These are phyloP conservation scores for Aleiodes testaceus DNA, from an alignment of 2,888 invertebrate species.

Conservation along the genomic window DNA sequence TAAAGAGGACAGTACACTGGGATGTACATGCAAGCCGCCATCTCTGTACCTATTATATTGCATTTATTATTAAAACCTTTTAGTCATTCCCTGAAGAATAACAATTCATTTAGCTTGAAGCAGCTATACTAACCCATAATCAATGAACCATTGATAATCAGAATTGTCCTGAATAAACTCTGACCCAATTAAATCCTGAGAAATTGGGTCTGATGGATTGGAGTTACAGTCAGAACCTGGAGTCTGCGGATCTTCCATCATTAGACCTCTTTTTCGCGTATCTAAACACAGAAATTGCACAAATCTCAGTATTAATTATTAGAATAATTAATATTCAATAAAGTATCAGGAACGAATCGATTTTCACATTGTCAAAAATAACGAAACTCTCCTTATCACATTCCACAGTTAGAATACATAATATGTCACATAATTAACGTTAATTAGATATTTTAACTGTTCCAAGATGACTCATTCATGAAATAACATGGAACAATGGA, in stretches of 20 bases:
- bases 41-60: constrained; percentile 81
- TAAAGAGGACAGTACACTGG: constrained; percentile 86
- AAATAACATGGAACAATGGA: neutral
- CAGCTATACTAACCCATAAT: constrained; percentile 81
- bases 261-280: constrained; percentile 62
- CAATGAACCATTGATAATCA: constrained; percentile 93
- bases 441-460: too few species aligned
- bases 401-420: too few species aligned
- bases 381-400: too few species aligned
- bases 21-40: constrained; percentile 83
- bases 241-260: constrained; percentile 72
- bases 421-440: too few species aligned
- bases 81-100: constrained; percentile 20
- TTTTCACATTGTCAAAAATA: too few species aligned
- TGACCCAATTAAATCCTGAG: constrained; percentile 74
- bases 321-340: too few species aligned
- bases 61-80: constrained; percentile 37
- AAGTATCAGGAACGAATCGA: too few species aligned
- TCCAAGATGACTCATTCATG: too few species aligned
- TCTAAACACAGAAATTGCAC: constrained; percentile 51
- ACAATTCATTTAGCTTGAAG: too few species aligned
- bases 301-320: too few species aligned
- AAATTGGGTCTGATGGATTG: constrained; percentile 76
- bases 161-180: constrained; percentile 90
- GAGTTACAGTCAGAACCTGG: constrained; percentile 78